phyloP scores from a whole-genome alignment of 2,113 vertebrate genomes.

The Antechinus stuartii region DNA sequence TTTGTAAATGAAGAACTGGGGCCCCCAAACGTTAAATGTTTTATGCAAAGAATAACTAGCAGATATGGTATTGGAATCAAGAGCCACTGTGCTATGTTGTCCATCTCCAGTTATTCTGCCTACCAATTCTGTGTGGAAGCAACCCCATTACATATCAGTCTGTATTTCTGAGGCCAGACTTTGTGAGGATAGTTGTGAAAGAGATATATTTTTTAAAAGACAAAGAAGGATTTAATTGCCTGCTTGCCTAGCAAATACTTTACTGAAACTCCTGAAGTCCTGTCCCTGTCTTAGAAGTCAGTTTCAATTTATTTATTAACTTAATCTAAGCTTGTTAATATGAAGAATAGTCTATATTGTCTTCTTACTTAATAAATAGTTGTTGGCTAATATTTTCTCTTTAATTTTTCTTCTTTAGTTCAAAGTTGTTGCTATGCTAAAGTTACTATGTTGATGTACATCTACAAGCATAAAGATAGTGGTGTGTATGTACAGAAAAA shows the following conservation, averaged over 20 bases:
- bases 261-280: not conserved
- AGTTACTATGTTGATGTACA: not conserved
- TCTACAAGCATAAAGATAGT: not conserved
- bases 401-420: conserved; percentile 29
- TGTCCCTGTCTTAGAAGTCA: not conserved
- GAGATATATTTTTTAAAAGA: not conserved
- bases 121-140: not conserved
- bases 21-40: not conserved
- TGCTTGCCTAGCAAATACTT: no score
- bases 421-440: conserved; percentile 26
- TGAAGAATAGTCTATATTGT: not conserved
- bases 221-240: conserved; percentile 10
- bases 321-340: not conserved
- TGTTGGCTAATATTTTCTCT: not conserved
- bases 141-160: not conserved
- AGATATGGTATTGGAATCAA: not conserved
- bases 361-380: not conserved
- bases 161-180: not conserved
- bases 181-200: not conserved
- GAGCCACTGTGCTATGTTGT: not conserved
- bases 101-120: not conserved
- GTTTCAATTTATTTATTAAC: not conserved
- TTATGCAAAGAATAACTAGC: not conserved
- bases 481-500: not conserved
- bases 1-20: not conserved